Evolutionary conservation across 2,797 vertebrate genomes (phyloP).

Genomic region (Antrozous pallidus): DNA sequence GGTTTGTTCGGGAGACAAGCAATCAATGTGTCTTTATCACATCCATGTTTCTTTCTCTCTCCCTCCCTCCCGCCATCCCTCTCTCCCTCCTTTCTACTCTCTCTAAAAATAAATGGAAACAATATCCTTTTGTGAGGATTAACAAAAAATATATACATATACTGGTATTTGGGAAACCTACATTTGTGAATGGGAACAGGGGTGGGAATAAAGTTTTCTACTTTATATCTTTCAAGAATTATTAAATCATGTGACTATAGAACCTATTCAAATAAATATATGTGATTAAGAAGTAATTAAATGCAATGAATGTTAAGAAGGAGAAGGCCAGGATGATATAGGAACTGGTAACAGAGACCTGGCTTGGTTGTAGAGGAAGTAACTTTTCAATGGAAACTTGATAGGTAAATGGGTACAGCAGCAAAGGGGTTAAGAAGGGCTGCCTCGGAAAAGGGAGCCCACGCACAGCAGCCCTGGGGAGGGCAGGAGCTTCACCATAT

Average conservation of each 20-base stretch:
- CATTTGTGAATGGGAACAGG: neutral
- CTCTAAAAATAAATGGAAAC: neutral
- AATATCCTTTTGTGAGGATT: neutral
- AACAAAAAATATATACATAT: neutral
- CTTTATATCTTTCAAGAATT: neutral
- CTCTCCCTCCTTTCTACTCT: neutral
- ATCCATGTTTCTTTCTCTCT: neutral
- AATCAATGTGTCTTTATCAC: neutral
- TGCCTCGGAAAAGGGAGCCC: neutral
- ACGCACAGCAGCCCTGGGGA: neutral
- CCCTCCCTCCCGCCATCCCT: neutral
- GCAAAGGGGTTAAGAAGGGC: neutral
- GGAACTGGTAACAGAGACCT: neutral
- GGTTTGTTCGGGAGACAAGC: too few relatives aligned
- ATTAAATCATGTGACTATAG: neutral
- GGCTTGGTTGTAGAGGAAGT: neutral
- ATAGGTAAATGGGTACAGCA: neutral
- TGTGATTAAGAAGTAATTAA: neutral
- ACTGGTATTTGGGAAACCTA: neutral
- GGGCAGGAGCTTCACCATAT: neutral
- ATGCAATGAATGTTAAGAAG: neutral
- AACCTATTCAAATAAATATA: neutral
- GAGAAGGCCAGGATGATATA: neutral
- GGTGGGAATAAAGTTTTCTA: neutral
- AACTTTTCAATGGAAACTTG: neutral